Conservation (phyloP, 2,888 invertebrate genomes). For the Bedellia somnulentella region DNA sequence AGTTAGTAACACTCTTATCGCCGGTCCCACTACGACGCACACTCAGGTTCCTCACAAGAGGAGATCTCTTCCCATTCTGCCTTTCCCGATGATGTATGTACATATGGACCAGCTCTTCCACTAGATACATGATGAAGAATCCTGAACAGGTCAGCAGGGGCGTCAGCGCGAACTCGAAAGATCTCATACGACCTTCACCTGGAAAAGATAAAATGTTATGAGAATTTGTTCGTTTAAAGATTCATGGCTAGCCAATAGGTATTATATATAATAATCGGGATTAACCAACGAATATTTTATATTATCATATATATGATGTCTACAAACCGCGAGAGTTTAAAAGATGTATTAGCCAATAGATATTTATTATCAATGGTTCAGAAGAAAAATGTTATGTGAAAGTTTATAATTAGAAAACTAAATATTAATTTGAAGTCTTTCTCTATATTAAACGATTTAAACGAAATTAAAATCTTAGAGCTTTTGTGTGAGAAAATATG, state of each 20-base stretch:
- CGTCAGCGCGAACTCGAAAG: slow-evolving; percentile 65
- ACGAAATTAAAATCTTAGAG: no score
- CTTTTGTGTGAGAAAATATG: no score
- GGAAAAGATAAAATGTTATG: slow-evolving; percentile 14
- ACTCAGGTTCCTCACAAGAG: slow-evolving; percentile 44
- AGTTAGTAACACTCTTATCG: slow-evolving; percentile 35
- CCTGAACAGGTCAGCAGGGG: slow-evolving; percentile 74
- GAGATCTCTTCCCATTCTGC: slow-evolving; percentile 22
- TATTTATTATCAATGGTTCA: no score
- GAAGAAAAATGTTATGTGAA: no score
- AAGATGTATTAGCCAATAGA: no score
- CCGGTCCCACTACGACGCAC: slow-evolving; percentile 32
- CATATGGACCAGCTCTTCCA: slow-evolving; percentile 78
- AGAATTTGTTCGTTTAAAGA: not conserved
- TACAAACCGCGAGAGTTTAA: no score
- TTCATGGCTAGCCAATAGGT: not conserved
- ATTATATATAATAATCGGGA: not conserved
- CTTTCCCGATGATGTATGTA: slow-evolving; percentile 62
- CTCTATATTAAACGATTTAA: no score
- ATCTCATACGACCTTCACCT: slow-evolving; percentile 36
- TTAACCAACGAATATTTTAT: no score
- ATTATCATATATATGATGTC: no score
- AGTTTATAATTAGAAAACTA: no score
- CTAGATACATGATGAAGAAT: slow-evolving; percentile 75
- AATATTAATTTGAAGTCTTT: no score